These are phyloP conservation scores for Pipistrellus pygmaeus DNA, from an alignment of 2,797 vertebrate species.

Conservation along the genomic window DNA sequence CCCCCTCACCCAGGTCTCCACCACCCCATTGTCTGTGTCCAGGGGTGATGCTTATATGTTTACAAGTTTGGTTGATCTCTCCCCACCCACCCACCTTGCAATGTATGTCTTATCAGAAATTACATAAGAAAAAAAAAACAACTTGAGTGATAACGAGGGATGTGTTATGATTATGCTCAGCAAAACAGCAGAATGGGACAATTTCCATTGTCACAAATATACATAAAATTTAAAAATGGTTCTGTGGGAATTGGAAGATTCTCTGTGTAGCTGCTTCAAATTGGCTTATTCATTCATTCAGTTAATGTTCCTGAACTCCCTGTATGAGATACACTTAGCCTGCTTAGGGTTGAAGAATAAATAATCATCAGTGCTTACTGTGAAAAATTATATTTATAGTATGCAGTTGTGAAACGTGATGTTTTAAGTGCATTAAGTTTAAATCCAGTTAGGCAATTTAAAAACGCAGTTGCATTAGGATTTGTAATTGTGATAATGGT, in stretches of 20 bases:
- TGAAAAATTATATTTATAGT: conserved; percentile 1
- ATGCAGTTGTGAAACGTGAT: not conserved
- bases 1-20: too few species aligned
- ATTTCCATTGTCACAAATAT: not conserved
- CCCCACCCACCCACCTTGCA: not conserved
- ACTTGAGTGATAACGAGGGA: not conserved
- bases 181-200: not conserved
- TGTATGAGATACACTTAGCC: not conserved
- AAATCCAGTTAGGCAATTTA: not conserved
- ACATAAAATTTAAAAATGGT: not conserved
- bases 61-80: too few species aligned
- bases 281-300: not conserved
- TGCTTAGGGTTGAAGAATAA: not conserved
- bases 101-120: not conserved
- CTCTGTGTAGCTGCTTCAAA: not conserved
- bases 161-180: not conserved
- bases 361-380: not conserved
- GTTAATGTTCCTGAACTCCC: not conserved
- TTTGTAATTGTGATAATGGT: not conserved
- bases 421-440: not conserved
- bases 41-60: too few species aligned
- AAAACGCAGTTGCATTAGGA: not conserved
- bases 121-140: not conserved
- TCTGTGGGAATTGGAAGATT: conserved; percentile 2
- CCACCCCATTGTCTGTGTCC: too few species aligned